Base-by-base conservation (phyloP, 2,797 vertebrate genomes). In the Pangasius krempfi region DNA sequence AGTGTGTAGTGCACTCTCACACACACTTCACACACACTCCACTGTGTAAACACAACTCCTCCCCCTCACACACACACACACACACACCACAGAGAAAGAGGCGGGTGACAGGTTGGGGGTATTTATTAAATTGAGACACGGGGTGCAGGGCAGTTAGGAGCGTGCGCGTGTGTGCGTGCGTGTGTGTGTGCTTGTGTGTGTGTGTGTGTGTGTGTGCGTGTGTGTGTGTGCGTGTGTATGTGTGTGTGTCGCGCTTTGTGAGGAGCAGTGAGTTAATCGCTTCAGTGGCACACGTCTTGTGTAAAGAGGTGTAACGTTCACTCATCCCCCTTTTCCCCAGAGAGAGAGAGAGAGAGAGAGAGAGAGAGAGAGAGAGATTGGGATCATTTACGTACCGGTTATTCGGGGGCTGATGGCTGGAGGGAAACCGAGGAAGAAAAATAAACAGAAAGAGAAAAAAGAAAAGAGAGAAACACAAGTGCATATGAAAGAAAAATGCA, bases 211-310 rank as follows among this genome's bases (percentile, higher is more conserved):
- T 78, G 76, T 30, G 76, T 56, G n/a, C 22, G 78, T 37, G 78
- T 80, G 78, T 37, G 75, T 78, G 76, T 54, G 76, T 33, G 52
- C 25, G 78, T 37, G 52, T 58, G 76, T 79, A 27, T 33, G 76
- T 33, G 76, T 33, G 76, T 76, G 76, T 80, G 76, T 75, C 14
- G 1, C 0, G 94, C 93, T 95, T 96, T 81, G 30, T 81, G 30
- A 94, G 89, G 90, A 93, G 92, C 84, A 93, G 88, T 85, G 94
- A 96, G 95, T 96, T 96, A 96, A 97, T 97, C 96, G 95, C 95
- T 96, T 96, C 94, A 96, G 95, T 90, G 95, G 96, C 96, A 96
- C 96, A 96, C 95, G 96, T 94, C 90, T 86, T 90, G 85, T 92
- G 89, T 92, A 92, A 93, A 92, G 91, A 92, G 90, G 88, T 85